Conservation (phyloP, 1,140 invertebrate genomes). For the Euglossa dilemma region DNA sequence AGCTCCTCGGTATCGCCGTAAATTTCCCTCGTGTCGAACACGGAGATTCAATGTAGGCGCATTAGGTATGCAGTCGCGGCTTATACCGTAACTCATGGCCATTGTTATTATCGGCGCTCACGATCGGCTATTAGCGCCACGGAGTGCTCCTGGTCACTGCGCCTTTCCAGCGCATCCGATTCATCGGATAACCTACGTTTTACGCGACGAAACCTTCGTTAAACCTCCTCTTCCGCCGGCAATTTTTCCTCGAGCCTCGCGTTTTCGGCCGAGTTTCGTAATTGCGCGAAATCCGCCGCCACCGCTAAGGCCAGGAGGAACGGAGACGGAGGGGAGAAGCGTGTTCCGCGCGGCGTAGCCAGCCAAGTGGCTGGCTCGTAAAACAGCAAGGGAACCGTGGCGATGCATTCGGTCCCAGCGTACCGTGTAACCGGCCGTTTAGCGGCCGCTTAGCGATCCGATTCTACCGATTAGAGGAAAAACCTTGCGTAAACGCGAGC, state of each 20-base stretch:
- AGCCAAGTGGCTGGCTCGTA: conserved; percentile 27
- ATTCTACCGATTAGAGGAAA: conserved; percentile 74
- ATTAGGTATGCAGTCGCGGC: conserved; percentile 52
- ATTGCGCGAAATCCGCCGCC: conserved; percentile 12
- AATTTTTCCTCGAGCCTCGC: background rate
- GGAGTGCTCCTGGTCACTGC: conserved; percentile 34
- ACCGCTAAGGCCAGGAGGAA: no score
- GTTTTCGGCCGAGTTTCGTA: conserved; percentile 14
- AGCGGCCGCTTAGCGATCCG: conserved; percentile 71
- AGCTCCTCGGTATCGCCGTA: conserved; percentile 19
- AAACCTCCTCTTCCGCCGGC: background rate
- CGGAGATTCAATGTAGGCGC: conserved; percentile 46
- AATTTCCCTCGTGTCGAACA: conserved; percentile 57
- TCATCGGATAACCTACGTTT: background rate
- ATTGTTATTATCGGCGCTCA: conserved; percentile 61
- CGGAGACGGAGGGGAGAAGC: background rate
- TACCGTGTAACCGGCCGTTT: conserved; percentile 72
- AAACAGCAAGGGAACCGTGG: conserved; percentile 46
- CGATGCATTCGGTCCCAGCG: conserved; percentile 61
- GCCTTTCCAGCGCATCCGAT: conserved; percentile 22
- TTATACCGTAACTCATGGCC: conserved; percentile 54
- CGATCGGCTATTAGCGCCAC: conserved; percentile 58
- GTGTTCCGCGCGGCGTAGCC: background rate
- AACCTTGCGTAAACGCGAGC: conserved; percentile 70
- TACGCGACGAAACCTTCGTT: background rate